Evolutionary conservation across 2,888 invertebrate species (phyloP).

Genomic region (Gandaritis pyraliata): DNA sequence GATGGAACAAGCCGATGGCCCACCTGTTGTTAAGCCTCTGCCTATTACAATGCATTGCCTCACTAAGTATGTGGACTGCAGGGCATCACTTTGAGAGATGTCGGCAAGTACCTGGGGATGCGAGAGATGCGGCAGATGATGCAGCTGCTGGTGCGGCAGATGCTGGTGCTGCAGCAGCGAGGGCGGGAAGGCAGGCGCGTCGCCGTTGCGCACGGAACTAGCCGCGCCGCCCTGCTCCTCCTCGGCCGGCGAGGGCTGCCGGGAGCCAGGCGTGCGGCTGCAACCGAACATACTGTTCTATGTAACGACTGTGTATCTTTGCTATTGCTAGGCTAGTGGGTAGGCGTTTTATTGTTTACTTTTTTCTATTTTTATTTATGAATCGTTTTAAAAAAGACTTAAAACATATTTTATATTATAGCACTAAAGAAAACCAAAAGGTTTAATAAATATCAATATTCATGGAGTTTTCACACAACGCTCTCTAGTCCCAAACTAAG

Average conservation of each 20-base stretch:
- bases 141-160: conserved; percentile 57
- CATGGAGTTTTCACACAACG: no score
- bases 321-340: not conserved
- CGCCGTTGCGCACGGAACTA: conserved; percentile 77
- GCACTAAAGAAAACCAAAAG: no score
- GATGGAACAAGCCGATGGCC: no score
- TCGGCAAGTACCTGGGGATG: conserved; percentile 75
- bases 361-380: no score
- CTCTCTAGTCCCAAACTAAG: no score
- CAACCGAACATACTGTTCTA: conserved; percentile 48
- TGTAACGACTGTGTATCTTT: conserved; percentile 15
- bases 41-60: no score
- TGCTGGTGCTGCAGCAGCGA: conserved; percentile 74
- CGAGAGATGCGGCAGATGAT: conserved; percentile 74
- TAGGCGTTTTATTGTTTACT: not conserved
- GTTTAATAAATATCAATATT: no score
- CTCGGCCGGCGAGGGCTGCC: conserved; percentile 96
- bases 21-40: no score
- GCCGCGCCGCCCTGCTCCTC: conserved; percentile 88
- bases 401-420: no score
- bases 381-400: no score
- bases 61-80: no score
- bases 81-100: no score
- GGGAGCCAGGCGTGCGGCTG: conserved; percentile 95
- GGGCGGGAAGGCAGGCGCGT: conserved; percentile 70